Conservation (phyloP, 2,888 invertebrate genomes). For the Apodemia zela region DNA sequence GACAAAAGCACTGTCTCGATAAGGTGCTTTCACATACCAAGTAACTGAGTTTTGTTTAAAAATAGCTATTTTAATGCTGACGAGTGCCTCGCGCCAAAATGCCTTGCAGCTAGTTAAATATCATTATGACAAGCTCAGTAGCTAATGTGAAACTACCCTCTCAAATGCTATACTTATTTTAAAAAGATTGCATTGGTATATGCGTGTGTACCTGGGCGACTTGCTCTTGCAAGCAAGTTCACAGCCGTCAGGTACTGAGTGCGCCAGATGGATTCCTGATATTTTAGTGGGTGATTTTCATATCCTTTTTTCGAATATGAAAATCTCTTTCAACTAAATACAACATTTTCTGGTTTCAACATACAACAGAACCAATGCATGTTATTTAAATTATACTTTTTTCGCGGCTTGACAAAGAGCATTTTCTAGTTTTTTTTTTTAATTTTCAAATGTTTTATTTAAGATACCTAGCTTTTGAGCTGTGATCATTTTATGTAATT, state of each 20-base stretch:
- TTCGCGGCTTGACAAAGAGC: constrained; percentile 7
- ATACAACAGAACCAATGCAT: constrained; percentile 35
- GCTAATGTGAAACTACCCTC: constrained; percentile 3
- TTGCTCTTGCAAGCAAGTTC: constrained; percentile 76
- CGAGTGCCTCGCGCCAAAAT: background rate
- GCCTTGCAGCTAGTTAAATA: background rate
- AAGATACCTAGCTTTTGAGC: constrained; percentile 56
- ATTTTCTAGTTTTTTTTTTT: constrained; percentile 10
- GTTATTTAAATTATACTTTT: constrained; percentile 27
- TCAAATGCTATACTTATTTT: background rate
- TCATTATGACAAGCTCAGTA: background rate
- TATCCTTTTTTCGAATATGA: constrained; percentile 64
- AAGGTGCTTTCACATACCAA: constrained; percentile 4
- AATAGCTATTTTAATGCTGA: background rate
- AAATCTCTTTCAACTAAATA: constrained; percentile 73
- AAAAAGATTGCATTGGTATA: background rate
- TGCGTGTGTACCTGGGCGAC: constrained; percentile 63
- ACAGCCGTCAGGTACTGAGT: constrained; percentile 59
- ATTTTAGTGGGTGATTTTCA: constrained; percentile 75
- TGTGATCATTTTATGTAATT: constrained; percentile 57
- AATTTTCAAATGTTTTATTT: background rate
- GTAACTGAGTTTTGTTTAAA: background rate
- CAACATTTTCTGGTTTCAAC: constrained; percentile 46
- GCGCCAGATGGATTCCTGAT: constrained; percentile 57
- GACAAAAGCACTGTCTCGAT: background rate